A percentile compares a stretch with the other conserved stretches of the same genome.
phyloP scores from a whole-genome alignment of 2,797 vertebrate genomes.

The Acrossocheilus wenchowensis region DNA sequence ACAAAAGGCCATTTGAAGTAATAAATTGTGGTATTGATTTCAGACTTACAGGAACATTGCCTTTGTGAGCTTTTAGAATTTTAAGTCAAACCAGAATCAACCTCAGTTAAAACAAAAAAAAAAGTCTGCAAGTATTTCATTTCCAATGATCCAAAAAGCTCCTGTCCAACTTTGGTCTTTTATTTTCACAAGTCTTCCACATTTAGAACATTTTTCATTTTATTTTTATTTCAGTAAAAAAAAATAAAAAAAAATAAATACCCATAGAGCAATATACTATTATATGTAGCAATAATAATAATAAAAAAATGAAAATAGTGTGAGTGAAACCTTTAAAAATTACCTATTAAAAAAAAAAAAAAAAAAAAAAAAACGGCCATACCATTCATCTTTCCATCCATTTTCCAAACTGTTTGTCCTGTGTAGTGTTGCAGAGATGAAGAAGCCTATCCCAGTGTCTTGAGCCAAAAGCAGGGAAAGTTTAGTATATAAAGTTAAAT shows the following conservation, averaged over 20 bases:
- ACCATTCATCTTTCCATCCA: neutral
- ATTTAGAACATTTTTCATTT: neutral
- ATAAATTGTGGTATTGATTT: constrained; percentile 23
- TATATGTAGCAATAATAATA: neutral
- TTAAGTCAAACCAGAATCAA: neutral
- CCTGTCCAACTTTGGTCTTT: neutral
- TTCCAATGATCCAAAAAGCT: neutral
- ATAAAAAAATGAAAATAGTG: neutral
- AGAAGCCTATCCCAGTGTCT: neutral
- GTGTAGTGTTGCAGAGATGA: neutral
- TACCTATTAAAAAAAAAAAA: no score
- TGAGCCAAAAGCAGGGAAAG: no score
- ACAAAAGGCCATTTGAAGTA: neutral
- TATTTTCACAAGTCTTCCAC: neutral
- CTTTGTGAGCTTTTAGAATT: neutral
- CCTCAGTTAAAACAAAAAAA: neutral
- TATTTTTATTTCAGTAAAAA: neutral
- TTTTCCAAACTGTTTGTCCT: neutral
- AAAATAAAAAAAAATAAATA: neutral
- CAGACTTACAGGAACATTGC: neutral
- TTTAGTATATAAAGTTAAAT: no score
- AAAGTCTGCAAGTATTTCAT: neutral
- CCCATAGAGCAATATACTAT: no score
- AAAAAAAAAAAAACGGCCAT: neutral
- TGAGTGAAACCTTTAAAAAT: neutral